A percentile compares a stretch with the other conserved stretches of the same genome.
These are phyloP conservation scores for Sanderia malayensis DNA, from an alignment of 30 jellyfish, hydroid and myxozoan genomes.

Conservation along the genomic window DNA sequence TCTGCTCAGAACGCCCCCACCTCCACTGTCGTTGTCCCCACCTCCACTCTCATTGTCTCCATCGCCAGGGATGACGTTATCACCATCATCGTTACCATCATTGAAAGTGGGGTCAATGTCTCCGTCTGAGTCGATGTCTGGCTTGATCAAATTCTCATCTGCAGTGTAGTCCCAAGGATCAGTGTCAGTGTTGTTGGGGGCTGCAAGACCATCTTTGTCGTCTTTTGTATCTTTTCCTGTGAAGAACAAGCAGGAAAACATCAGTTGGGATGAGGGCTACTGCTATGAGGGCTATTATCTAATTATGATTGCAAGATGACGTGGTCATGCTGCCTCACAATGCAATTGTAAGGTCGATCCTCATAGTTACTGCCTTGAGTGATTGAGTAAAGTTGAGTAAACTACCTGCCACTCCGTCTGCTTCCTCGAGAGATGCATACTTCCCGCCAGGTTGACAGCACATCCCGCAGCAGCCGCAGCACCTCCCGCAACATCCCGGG, in stretches of 20 bases:
- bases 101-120: no score
- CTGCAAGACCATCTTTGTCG: background rate
- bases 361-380: background rate
- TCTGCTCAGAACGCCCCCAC: background rate
- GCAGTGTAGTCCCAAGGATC: conserved; percentile 7
- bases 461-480: conserved; percentile 43
- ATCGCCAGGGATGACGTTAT: background rate
- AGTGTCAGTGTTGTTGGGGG: background rate
- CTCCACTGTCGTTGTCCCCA: background rate
- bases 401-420: conserved; percentile 4
- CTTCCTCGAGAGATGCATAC: conserved; percentile 64
- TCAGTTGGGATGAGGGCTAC: background rate
- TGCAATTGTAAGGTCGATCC: background rate
- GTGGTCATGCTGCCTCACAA: no score
- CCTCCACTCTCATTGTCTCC: background rate
- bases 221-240: background rate
- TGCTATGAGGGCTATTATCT: background rate
- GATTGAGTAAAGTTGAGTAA: background rate
- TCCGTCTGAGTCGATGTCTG: conserved; percentile 4
- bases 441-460: conserved; percentile 79
- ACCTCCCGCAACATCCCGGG: conserved; percentile 59
- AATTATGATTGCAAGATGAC: background rate
- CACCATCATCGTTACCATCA: background rate
- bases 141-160: background rate
- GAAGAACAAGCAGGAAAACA: background rate